Evolutionary conservation across 2,113 vertebrate species (phyloP), one percentile per base, ranked within the genome.

Genomic region (Notarius lentiginosus): DNA sequence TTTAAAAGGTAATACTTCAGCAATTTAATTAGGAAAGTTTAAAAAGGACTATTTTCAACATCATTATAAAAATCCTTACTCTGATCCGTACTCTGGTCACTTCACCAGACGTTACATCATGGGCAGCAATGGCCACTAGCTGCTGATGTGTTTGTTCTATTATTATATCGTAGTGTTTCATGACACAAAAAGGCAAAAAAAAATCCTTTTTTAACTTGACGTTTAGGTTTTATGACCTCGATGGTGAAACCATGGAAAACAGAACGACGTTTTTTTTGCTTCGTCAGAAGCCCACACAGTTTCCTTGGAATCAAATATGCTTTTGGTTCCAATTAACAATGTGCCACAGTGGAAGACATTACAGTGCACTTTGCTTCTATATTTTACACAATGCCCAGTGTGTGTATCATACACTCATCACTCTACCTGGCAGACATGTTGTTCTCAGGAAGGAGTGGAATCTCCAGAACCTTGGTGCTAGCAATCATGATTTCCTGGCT

Each of bases 391-490:
- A 41, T 41, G 41, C 41, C 41, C 41, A 41, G 63, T 70, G 68
- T 34, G 22, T 70, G 68, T 72, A 17, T 72, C 2, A 11, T 61
- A 83, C 49, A 83, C 17, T 24, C 6, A 20, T n/a, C 24, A n/a
- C 87, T 89, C 66, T 96, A 99, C 98, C 97, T 97, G 94, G 98
- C 98, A 87, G 96, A 95, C 98, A 99, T 99, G 68, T 96, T 98
- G 87, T 99, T 99, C 95, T 99, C 98, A 58, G 98, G 98, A 91
- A 99, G 96, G 85, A 99, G 97, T 51, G 98, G 98, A 91, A 99
- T 99, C 95, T 99, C 98, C 85, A 99, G 89, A 91, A 99, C 97
- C 91, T 99, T 99, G 77, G 98, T 99, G 95, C 97, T 97, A 91
- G 97, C 90, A 79, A 99, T 93, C 65, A 99, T 91, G 91, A 99